These are phyloP conservation scores for Plagodis pulveraria DNA, from an alignment of 2,888 invertebrate species.

Conservation along the genomic window DNA sequence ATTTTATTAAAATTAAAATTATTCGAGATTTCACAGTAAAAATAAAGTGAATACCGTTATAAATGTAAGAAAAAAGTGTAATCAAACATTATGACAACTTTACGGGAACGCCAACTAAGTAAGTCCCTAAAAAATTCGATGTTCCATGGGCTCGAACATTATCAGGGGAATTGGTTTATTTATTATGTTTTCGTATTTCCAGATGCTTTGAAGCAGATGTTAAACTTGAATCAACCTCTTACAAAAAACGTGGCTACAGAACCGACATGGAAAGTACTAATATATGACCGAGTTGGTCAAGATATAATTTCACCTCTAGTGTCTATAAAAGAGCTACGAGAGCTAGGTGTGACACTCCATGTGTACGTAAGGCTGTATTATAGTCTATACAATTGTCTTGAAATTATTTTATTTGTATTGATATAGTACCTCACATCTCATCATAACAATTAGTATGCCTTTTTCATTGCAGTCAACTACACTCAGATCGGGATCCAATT, in stretches of 20 bases:
- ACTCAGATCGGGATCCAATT: constrained; percentile 95
- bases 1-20: too few species aligned
- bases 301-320: constrained; percentile 99
- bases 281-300: constrained; percentile 98
- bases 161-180: not conserved
- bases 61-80: constrained; percentile 38
- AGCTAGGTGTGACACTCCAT: constrained; percentile 98
- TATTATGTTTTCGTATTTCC: constrained; percentile 53
- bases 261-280: constrained; percentile 97
- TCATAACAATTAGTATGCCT: not conserved
- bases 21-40: too few species aligned
- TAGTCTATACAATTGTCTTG: not conserved
- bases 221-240: constrained; percentile 94
- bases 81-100: constrained; percentile 83
- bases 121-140: constrained; percentile 48
- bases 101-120: constrained; percentile 91
- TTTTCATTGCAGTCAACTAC: constrained; percentile 88
- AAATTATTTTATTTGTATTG: not conserved
- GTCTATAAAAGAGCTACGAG: constrained; percentile 97
- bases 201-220: constrained; percentile 98
- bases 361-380: constrained; percentile 87
- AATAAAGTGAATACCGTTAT: not conserved
- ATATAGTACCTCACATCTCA: not conserved
- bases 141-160: constrained; percentile 8
- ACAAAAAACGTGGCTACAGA: constrained; percentile 91